Base-by-base conservation (phyloP, 2,888 invertebrate genomes). In the Sclerodermus sp. region DNA sequence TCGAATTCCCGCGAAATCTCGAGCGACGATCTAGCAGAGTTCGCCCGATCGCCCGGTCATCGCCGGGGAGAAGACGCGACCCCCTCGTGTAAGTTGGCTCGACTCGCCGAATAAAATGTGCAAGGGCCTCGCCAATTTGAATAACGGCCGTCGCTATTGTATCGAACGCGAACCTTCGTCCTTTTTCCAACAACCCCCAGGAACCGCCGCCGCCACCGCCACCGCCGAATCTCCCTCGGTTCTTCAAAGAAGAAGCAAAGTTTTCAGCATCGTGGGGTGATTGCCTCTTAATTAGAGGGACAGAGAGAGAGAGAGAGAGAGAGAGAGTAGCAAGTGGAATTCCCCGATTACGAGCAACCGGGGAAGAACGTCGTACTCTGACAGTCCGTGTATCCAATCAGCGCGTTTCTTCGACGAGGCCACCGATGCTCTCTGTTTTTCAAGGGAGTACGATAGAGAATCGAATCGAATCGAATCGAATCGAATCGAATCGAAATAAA, bases 1-100 rank as follows among this genome's bases (percentile, higher is more conserved):
- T 66, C 60, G 66, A 66, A 71, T 74, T 74, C 73, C 57, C 57
- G 53, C 64, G 67, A 71, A 74, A 76, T 76, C 76, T 73, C 68
- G 60, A 64, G 64, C 62, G 62, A 67, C 66, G 71, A 76, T 76
- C 74, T 74, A 62, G 57, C 51, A 58, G n/a, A n/a, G n/a, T n/a
- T n/a, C n/a, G n/a, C n/a, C n/a, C n/a, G n/a, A n/a, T n/a, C n/a
- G n/a, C n/a, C n/a, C n/a, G n/a, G n/a, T n/a, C n/a, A n/a, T n/a
- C n/a, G n/a, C n/a, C n/a, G n/a, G n/a, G n/a, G n/a, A n/a, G n/a
- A n/a, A n/a, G n/a, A n/a, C n/a, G n/a, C n/a, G n/a, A n/a, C n/a
- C n/a, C 51, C 49, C 49, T 47, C 42, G 36, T 43, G 49, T 48
- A 44, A 49, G 48, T 55, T 51, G 46, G 57, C 50, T 9, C 55